Evolutionary conservation across 2,113 vertebrate species (phyloP), one percentile per base, ranked within the genome.

Genomic region (Upupa epops): DNA sequence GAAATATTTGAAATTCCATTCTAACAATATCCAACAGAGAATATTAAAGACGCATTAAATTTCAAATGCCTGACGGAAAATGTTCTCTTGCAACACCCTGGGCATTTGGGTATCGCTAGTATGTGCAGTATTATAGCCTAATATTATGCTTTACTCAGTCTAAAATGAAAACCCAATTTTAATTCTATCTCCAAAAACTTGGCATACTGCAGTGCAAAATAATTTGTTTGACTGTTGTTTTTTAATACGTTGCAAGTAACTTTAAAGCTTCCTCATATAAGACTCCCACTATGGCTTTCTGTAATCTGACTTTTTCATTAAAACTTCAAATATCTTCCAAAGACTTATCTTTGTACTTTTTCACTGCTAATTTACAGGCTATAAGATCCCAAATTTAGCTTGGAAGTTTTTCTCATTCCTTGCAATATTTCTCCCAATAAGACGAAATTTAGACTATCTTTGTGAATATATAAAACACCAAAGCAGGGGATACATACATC

Each of bases 1-100:
- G 93, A 96, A 96, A 97, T 97, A 96, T 91, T 96, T 97, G 88
- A 97, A 96, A 97, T 97, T 92, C 88, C 88, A 93, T 96, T 97
- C 79, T 97, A 94, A 96, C 91, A 96, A 95, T 92, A 94, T 96
- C 92, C 94, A 96, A 88, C 90, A 96, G 94, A 93, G 94, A 96
- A 95, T 95, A 96, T 95, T 96, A 95, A 96, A 96, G 90, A 78
- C 96, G 89, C 68, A 86, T 97, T 96, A 96, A 93, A 75, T 97
- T 97, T 97, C 94, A 96, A 68, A 95, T 97, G 75, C 84, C 80
- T 96, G 81, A 96, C 95, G 93, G 82, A 88, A 86, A 96, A 80
- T 92, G 32, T 83, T 94, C 70, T 72, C 32, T 96, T 80, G 92
- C 93, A 93, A 91, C 95, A 94, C 81, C 1, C 0, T 92, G 84